These are phyloP conservation scores for Urocyon cinereoargenteus DNA, from an alignment of 2,797 vertebrate species.

Conservation along the genomic window DNA sequence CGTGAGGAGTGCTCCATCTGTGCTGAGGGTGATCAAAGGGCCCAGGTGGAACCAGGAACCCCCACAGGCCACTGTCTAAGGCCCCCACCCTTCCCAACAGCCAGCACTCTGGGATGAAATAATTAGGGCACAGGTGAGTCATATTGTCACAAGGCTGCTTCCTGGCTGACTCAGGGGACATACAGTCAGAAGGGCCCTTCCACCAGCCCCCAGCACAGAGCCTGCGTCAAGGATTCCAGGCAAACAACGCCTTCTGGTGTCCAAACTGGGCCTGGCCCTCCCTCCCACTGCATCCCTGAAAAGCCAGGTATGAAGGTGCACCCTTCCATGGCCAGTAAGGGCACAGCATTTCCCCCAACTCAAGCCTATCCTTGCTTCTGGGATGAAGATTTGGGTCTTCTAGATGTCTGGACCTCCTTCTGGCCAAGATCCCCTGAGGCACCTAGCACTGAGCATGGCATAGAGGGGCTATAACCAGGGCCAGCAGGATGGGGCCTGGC, in stretches of 20 bases:
- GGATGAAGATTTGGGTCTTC: not conserved
- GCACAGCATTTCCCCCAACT: too few species aligned
- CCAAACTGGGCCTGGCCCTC: not conserved
- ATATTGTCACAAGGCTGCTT: slow-evolving; percentile 42
- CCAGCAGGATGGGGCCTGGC: too few species aligned
- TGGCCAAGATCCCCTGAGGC: not conserved
- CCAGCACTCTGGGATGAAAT: slow-evolving; percentile 7
- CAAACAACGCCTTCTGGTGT: not conserved
- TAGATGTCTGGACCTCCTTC: not conserved
- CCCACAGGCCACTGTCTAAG: not conserved
- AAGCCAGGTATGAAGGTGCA: not conserved
- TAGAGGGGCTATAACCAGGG: not conserved
- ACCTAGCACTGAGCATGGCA: not conserved
- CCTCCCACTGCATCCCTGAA: not conserved
- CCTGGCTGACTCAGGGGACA: slow-evolving; percentile 61
- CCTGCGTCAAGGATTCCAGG: not conserved
- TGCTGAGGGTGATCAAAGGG: not conserved
- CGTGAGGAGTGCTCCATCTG: not conserved
- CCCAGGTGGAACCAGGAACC: not conserved
- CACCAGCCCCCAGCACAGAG: not conserved
- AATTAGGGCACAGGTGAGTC: slow-evolving; percentile 74
- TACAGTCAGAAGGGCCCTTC: not conserved
- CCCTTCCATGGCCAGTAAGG: too few species aligned
- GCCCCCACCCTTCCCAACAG: not conserved
- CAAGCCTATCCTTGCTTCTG: not conserved